Base-by-base conservation (phyloP, 1,140 invertebrate species). In the Drosophila erecta region DNA sequence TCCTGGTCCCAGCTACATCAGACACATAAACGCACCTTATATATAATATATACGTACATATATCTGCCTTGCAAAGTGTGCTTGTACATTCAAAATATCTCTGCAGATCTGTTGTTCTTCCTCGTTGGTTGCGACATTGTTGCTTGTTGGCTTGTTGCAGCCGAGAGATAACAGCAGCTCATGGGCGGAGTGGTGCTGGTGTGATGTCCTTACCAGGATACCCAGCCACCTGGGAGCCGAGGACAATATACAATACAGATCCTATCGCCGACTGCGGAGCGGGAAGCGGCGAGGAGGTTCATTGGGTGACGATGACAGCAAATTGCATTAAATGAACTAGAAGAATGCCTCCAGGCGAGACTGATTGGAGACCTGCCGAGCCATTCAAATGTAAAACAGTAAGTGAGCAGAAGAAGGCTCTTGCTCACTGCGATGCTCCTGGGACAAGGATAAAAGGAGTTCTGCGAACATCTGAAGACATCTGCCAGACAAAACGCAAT, bases 291-390 rank as follows among this genome's bases (percentile, higher is more conserved):
- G 27, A 3, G 17, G 14, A 30, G 17, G 59, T 75, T 56, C 53
- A 75, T 76, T 46, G 67, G 69, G 69, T 75, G 46, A 66, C 53
- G 72, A 76, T 76, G 72, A 58, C 51, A 75, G 60, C 60, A 44
- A 76, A 75, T 66, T 76, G 72, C 72, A 76, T 76, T 76, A 75
- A 76, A 76, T 76, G 60, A 55, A 64, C 71, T 73, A 70, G 66
- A 70, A 70, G 71, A 49, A 61, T 46, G 64, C 67, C 66, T 70
- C 50, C 44, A 46, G 64, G 66, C 64, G 67, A 69, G 64, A 70
- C 66, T 70, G 64, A 70, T 70, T 70, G 65, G 64, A 54, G 64
- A 67, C 64, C 41, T 44, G 37, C 27, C 35, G 59, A 38, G 58
- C 41, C 17, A 65, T 64, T 47, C 62, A 62, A 49, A 47, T 65